These are phyloP conservation scores for Zoroaster sp. DNA, from an alignment of 53 echinoderm and acorn worm species.

Conservation along the genomic window DNA sequence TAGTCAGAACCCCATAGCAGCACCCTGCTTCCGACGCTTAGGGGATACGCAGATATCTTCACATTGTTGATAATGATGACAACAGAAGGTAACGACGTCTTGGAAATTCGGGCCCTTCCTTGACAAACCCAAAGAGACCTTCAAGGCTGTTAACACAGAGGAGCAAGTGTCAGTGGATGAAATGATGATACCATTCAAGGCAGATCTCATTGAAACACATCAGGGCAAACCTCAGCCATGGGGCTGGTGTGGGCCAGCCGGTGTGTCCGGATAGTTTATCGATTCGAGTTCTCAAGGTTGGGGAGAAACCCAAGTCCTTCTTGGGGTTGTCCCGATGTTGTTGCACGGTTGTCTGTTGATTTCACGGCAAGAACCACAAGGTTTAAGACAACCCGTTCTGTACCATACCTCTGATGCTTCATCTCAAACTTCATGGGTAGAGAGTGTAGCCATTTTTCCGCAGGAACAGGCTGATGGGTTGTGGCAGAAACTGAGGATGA, in stretches of 20 bases:
- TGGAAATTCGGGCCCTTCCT: constrained; percentile 24
- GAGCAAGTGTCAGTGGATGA: constrained; percentile 39
- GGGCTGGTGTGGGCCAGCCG: constrained; percentile 14
- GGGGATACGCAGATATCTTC: constrained; percentile 13
- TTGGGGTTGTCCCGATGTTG: no score
- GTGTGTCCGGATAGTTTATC: constrained; percentile 23
- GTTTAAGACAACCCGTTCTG: constrained; percentile 56
- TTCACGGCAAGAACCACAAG: constrained; percentile 13
- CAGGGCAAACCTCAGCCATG: constrained; percentile 29
- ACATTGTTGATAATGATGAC: neutral
- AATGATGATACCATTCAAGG: constrained; percentile 61
- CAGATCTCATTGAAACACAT: constrained; percentile 43
- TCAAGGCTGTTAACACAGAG: constrained; percentile 2
- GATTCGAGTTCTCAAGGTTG: no score
- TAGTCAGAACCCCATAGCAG: neutral
- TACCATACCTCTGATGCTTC: constrained; percentile 16
- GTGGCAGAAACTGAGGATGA: neutral
- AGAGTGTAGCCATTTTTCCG: neutral
- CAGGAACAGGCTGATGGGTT: neutral
- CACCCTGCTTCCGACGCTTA: neutral
- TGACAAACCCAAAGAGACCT: constrained; percentile 1
- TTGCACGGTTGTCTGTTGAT: no score
- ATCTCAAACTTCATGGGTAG: neutral
- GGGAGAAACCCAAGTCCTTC: no score
- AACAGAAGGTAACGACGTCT: constrained; percentile 21